Evolutionary conservation across 64 coral and sea anemone species (phyloP).

Genomic region (Anthopleura sola): DNA sequence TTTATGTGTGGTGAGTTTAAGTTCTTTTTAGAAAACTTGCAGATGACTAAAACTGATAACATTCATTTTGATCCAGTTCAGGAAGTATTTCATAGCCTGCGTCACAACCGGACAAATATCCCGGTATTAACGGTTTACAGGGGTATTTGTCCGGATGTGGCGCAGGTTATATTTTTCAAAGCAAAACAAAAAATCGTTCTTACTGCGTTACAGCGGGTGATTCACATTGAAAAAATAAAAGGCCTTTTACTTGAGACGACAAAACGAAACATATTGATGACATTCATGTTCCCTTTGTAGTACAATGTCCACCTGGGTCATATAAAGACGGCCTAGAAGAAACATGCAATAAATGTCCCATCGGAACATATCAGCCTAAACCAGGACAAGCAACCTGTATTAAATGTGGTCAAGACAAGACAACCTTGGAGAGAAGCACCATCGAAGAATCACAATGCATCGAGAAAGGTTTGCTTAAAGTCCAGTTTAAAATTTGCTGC

Average conservation of each 20-base stretch:
- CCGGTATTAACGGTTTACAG: no score
- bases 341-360: background rate
- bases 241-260: no score
- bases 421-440: background rate
- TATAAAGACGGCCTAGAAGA: background rate
- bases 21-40: no score
- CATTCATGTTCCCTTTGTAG: background rate
- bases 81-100: no score
- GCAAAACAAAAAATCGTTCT: no score
- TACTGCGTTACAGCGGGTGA: no score
- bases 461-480: background rate
- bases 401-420: background rate
- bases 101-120: no score
- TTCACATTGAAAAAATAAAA: no score
- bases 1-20: constrained; percentile 36
- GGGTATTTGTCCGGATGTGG: no score
- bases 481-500: no score
- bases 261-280: no score
- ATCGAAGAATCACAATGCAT: constrained; percentile 5
- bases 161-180: no score
- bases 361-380: constrained; percentile 13
- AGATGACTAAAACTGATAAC: background rate
- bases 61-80: background rate
- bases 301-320: constrained; percentile 15
- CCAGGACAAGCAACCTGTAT: constrained; percentile 4